Evolutionary conservation across 2,113 vertebrate genomes (phyloP).

Genomic region (rabbit (Oryctolagus cuniculus)): DNA sequence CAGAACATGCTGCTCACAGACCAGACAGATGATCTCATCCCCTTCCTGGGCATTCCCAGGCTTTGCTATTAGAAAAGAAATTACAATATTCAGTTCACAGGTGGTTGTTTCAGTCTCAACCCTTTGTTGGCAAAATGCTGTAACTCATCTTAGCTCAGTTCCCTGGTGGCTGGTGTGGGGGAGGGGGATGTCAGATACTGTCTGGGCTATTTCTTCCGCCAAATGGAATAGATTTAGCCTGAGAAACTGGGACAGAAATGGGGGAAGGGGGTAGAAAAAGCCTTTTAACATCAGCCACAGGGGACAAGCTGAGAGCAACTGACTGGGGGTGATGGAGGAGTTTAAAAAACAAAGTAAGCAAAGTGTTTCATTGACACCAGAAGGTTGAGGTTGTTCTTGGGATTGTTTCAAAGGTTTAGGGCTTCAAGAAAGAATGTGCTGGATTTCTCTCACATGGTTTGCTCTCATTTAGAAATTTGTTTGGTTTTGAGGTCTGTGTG

Average conservation of each 20-base stretch:
- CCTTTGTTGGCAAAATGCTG: constrained; percentile 45
- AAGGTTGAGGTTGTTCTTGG: constrained; percentile 63
- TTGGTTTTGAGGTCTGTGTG: constrained; percentile 16
- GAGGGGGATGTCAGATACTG: constrained; percentile 17
- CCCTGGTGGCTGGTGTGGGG: constrained; percentile 19
- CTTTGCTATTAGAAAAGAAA: constrained; percentile 46
- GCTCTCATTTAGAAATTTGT: constrained; percentile 39
- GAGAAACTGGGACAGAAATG: constrained; percentile 46
- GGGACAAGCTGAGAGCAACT: constrained; percentile 46
- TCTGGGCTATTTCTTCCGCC: constrained; percentile 68
- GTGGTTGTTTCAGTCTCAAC: constrained; percentile 54
- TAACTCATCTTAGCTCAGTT: constrained; percentile 58
- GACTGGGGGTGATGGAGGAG: neutral
- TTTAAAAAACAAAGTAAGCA: constrained; percentile 30
- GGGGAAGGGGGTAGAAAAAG: neutral
- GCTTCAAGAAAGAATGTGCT: neutral
- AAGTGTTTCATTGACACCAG: constrained; percentile 61
- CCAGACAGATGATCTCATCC: constrained; percentile 84
- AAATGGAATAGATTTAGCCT: constrained; percentile 64
- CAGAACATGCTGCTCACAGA: constrained; percentile 69
- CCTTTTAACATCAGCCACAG: constrained; percentile 21
- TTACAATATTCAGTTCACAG: constrained; percentile 17
- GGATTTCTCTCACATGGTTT: neutral
- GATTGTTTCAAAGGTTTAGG: constrained; percentile 61
- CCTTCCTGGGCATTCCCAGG: constrained; percentile 78